Base-by-base conservation (phyloP, 2,888 invertebrate species). In the Colletes collaris region DNA sequence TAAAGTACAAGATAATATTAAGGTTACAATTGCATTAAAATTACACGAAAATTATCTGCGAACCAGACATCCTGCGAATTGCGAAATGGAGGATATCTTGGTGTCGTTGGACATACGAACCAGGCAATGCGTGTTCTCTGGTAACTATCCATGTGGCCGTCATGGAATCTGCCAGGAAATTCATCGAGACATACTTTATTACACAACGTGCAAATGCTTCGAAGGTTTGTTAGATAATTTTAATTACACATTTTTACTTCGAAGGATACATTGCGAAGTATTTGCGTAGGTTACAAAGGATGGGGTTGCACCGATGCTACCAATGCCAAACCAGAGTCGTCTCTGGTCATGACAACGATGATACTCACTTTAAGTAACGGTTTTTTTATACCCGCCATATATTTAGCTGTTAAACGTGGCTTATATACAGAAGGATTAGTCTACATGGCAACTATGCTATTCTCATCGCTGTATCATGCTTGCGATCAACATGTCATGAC, bases 391-490 rank as follows among this genome's bases (percentile, higher is more conserved):
- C 95, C 95, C 55, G 94, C 94, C 56, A 93, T 95, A 79, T 89
- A 93, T 59, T 87, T 95, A 69, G 94, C 95, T 27, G 75, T 93
- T 13, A 93, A 93, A 86, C 90, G 94, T 58, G 90, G 92, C 66
- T 93, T 94, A 83, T 94, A 93, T 87, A 93, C 94, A 1, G 95
- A 95, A 90, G 94, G 94, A 55, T 88, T 95, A 56, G 93, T 95
- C 55, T 95, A 95, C 88, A 90, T 93, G 70, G 93, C 93, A 79
- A 95, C 94, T 37, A 95, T 95, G 95, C 90, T 94, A 80, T 95
- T 94, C 86, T 95, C 95, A 13, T 93, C 94, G 19, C 92, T 95
- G 70, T 95, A 95, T 90, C 95, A 95, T 90, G 95, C 95, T 49
- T 95, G 95, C 91, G 95, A 95, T 92, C 93, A 94, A 86, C 92